Evolutionary conservation across 2,113 vertebrate genomes (phyloP), one percentile per base, ranked within the genome.

Genomic region (Lagopus muta): DNA sequence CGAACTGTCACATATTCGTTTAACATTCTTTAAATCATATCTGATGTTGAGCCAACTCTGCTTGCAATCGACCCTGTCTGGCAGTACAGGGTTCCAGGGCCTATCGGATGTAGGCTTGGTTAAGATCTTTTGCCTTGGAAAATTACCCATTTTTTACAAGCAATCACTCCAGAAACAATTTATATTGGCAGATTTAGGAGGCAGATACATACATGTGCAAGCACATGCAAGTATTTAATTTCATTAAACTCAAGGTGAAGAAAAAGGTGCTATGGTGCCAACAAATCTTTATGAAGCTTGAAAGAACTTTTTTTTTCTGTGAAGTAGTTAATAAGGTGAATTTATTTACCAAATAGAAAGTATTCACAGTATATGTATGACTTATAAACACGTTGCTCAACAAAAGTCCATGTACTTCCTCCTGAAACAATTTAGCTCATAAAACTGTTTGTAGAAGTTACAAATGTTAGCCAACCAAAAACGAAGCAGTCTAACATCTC

Each of bases 391-490:
- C 57, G 65, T 77, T 6, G 6, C 30, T 94, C 85, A 42, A 52
- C 76, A 94, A 96, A 95, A 38, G 38, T 83, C 85, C 24, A 7
- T 93, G 34, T 38, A 55, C 67, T 97, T 86, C 82, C 76, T 96
- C 83, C 61, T 88, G 80, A 92, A 93, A 95, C 86, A 75, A 88
- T 92, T 91, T 93, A 93, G 65, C 38, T 89, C 67, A 45, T 95
- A 94, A 97, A 94, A 84, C 78, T 95, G 84, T 85, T 93, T 97
- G 82, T 95, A 81, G 88, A 88, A 76, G 86, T 94, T 95, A 90
- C 57, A 92, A 93, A 92, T 85, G 87, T 91, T 81, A 90, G 90
- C 84, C 84, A 89, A 94, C 82, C 22, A 38, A 96, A 93, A 97
- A 91, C 57, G 81, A 94, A 94, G 74, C 86, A 42, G 88, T 71